These are phyloP conservation scores for Argopecten irradians DNA, from an alignment of 1,140 invertebrate genomes.

Conservation along the genomic window DNA sequence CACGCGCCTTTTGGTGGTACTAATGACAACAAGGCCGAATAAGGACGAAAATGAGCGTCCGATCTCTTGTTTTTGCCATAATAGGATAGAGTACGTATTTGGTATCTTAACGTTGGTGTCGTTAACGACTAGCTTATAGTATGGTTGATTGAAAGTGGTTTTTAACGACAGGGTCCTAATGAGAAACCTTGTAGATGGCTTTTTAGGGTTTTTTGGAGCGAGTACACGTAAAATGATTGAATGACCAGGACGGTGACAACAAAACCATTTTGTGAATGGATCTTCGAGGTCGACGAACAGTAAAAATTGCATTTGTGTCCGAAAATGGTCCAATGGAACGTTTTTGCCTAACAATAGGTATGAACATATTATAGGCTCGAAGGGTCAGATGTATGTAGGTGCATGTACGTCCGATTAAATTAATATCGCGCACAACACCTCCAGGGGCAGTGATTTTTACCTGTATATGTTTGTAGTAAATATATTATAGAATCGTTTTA, in stretches of 20 bases:
- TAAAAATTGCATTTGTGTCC: not conserved
- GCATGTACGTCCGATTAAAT: not conserved
- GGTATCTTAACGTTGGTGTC: not conserved
- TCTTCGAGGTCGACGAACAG: not conserved
- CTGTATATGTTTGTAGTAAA: not conserved
- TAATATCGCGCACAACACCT: not conserved
- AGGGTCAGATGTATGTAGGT: too few species aligned
- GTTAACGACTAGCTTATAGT: not conserved
- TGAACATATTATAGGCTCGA: too few species aligned
- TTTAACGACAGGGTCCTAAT: not conserved
- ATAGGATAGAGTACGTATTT: not conserved
- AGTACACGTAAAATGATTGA: not conserved
- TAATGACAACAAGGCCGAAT: conserved; percentile 1
- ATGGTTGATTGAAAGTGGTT: not conserved
- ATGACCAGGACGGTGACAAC: not conserved
- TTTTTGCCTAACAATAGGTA: too few species aligned
- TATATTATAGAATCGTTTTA: not conserved
- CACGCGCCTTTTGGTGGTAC: not conserved
- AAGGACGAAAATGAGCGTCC: not conserved
- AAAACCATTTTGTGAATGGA: not conserved
- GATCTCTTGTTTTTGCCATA: not conserved
- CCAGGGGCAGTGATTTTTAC: not conserved
- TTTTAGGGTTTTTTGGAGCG: not conserved
- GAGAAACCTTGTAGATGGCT: not conserved
- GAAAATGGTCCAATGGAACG: not conserved